Evolutionary conservation across 2,888 invertebrate species (phyloP).

Genomic region (Parelbella ahira): DNA sequence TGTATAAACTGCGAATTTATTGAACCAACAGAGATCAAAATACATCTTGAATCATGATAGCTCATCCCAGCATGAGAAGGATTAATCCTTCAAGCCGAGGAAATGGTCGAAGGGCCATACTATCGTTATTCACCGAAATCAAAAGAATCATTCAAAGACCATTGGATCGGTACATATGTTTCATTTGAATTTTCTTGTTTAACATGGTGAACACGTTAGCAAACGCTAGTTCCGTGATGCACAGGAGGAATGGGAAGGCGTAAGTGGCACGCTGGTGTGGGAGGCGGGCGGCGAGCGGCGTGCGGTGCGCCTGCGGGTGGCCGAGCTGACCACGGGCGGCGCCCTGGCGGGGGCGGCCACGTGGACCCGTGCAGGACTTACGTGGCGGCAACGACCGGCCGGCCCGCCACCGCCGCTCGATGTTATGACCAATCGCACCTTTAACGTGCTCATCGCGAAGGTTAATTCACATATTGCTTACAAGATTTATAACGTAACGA

Average conservation of each 20-base stretch:
- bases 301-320: constrained; percentile 45
- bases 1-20: no score
- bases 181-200: no score
- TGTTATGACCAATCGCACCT: constrained; percentile 65
- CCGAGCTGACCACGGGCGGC: constrained; percentile 58
- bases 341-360: constrained; percentile 43
- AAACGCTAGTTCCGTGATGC: neutral
- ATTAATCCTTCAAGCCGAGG: no score
- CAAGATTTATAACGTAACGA: no score
- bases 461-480: constrained; percentile 31
- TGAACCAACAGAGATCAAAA: no score
- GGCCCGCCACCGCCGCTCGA: constrained; percentile 44
- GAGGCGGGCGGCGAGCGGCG: constrained; percentile 48
- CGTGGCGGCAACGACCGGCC: constrained; percentile 45
- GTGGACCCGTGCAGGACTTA: constrained; percentile 48
- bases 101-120: no score
- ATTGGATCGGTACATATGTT: no score
- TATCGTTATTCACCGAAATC: no score
- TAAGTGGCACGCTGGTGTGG: constrained; percentile 39
- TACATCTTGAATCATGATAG: no score
- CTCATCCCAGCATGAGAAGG: no score
- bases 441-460: constrained; percentile 58
- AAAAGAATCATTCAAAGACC: no score
- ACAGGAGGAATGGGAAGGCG: constrained; percentile 40
- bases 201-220: no score